These are phyloP conservation scores for Rhamnusium bicolor DNA, from an alignment of 2,888 invertebrate genomes.

Conservation along the genomic window DNA sequence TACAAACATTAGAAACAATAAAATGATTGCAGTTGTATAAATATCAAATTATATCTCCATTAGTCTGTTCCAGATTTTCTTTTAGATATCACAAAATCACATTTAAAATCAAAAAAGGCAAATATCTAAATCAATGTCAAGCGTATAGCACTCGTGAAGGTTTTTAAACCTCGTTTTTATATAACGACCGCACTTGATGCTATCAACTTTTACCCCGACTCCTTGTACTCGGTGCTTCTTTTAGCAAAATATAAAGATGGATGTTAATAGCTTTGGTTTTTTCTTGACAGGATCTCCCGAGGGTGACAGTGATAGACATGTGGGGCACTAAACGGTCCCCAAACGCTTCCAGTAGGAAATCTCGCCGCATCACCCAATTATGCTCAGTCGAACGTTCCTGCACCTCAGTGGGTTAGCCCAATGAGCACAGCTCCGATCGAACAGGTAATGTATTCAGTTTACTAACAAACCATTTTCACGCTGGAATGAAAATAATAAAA, in stretches of 20 bases:
- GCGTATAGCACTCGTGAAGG: neutral
- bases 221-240: conserved; percentile 25
- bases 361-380: conserved; percentile 62
- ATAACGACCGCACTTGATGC: conserved; percentile 1
- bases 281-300: conserved; percentile 65
- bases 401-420: conserved; percentile 72
- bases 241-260: conserved; percentile 30
- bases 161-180: conserved; percentile 19
- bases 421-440: conserved; percentile 69
- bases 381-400: conserved; percentile 60
- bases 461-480: conserved; percentile 30
- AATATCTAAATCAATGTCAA: conserved; percentile 19
- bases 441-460: conserved; percentile 49
- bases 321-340: conserved; percentile 61
- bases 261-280: conserved; percentile 47
- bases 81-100: neutral
- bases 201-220: conserved; percentile 4
- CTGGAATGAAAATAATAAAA: conserved; percentile 15
- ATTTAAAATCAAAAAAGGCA: conserved; percentile 12
- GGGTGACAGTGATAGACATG: conserved; percentile 64
- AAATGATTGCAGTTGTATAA: too few species aligned
- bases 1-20: too few species aligned
- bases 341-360: conserved; percentile 58
- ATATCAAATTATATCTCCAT: too few species aligned
- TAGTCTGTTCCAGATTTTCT: too few species aligned